Conservation (phyloP, 1,140 invertebrate species). For the Drosophila cardini region DNA sequence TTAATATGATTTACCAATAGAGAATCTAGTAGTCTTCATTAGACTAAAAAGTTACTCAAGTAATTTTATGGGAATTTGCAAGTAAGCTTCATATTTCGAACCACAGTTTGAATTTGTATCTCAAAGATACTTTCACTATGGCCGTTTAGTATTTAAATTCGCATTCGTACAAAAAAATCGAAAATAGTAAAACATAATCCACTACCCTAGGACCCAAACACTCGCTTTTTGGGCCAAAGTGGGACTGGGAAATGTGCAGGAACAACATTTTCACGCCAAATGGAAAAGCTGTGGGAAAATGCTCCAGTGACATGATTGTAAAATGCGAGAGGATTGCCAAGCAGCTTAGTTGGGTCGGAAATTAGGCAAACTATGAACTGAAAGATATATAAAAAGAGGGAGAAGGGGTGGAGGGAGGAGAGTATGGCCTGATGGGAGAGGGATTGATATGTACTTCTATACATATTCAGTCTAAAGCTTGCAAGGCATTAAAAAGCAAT, state of each 20-base stretch:
- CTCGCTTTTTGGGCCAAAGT: constrained; percentile 10
- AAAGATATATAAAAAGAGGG: not conserved
- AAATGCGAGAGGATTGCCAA: not conserved
- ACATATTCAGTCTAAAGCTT: constrained; percentile 5
- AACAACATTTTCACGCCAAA: constrained; percentile 14
- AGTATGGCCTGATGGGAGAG: constrained; percentile 13
- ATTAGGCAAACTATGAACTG: constrained; percentile 36
- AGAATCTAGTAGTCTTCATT: no score
- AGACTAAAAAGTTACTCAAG: not conserved
- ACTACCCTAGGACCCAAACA: constrained; percentile 3
- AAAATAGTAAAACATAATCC: constrained; percentile 6
- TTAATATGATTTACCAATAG: no score
- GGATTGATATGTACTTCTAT: constrained; percentile 23
- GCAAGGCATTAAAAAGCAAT: constrained; percentile 39
- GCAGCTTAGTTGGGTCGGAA: constrained; percentile 32
- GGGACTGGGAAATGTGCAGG: not conserved
- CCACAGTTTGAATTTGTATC: not conserved
- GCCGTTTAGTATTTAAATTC: constrained; percentile 5
- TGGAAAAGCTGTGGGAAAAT: constrained; percentile 39
- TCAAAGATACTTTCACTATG: constrained; percentile 11
- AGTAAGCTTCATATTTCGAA: not conserved
- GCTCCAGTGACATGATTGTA: constrained; percentile 22
- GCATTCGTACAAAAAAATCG: constrained; percentile 5
- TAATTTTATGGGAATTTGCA: not conserved
- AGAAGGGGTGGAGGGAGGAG: not conserved